Evolutionary conservation across 2,888 invertebrate genomes (phyloP).

Genomic region (Vandiemenella viatica): DNA sequence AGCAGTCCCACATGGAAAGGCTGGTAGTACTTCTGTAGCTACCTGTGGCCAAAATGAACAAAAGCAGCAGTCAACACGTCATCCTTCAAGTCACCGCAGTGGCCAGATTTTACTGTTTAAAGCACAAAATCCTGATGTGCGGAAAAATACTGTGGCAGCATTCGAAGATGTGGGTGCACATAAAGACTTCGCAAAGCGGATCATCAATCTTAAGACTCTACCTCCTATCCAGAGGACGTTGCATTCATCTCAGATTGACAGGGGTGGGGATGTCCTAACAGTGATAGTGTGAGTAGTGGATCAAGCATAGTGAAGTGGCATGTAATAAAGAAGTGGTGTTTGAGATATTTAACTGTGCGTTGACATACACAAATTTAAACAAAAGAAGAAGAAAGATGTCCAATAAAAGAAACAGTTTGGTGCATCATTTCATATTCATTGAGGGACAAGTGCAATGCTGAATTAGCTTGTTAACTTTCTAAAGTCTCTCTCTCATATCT

Average conservation of each 20-base stretch:
- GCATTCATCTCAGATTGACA: constrained; percentile 12
- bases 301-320: neutral
- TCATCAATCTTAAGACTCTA: constrained; percentile 25
- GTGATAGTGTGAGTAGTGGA: constrained; percentile 12
- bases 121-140: constrained; percentile 69
- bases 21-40: constrained; percentile 2
- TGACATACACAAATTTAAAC: neutral
- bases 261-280: constrained; percentile 17
- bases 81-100: constrained; percentile 32
- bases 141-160: constrained; percentile 62
- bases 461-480: neutral
- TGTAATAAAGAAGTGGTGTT: neutral
- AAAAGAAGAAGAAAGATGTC: neutral
- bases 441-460: neutral
- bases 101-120: constrained; percentile 60
- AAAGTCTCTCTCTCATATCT: too few species aligned
- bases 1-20: constrained; percentile 9
- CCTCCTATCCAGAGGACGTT: constrained; percentile 18
- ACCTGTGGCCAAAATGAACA: neutral
- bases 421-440: neutral
- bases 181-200: constrained; percentile 64
- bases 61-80: constrained; percentile 3
- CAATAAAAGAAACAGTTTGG: neutral
- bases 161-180: constrained; percentile 38
- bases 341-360: too few species aligned